Percentiles rank a stretch among this genome's conserved stretches.
Conservation (phyloP, 1,140 invertebrate genomes). For the Caenorhabditis tropicalis region DNA sequence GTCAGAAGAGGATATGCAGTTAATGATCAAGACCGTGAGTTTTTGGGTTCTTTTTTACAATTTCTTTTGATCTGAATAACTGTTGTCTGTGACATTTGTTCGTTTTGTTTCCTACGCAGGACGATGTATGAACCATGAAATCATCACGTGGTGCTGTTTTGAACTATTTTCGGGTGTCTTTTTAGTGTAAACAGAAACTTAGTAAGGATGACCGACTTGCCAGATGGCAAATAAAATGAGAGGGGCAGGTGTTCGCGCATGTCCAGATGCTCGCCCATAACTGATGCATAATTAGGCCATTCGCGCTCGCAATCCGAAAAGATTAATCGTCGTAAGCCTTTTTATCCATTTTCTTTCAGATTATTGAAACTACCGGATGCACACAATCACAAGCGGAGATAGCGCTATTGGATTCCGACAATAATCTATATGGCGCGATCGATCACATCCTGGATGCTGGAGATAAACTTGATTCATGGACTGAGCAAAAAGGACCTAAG, state of each 20-base stretch:
- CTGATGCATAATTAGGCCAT: background rate
- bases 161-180: background rate
- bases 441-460: constrained; percentile 47
- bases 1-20: constrained; percentile 6
- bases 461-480: constrained; percentile 51
- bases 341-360: background rate
- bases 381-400: constrained; percentile 50
- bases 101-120: background rate
- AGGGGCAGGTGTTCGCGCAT: constrained; percentile 11
- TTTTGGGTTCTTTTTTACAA: background rate
- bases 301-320: background rate
- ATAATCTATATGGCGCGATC: constrained; percentile 39
- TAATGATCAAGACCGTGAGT: constrained; percentile 36
- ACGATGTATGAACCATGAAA: background rate
- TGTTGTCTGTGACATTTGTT: background rate
- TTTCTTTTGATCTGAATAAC: background rate
- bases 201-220: background rate
- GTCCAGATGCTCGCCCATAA: background rate
- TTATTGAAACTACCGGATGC: constrained; percentile 54
- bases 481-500: constrained; percentile 51
- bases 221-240: constrained; percentile 23
- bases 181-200: constrained; percentile 15
- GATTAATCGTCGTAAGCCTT: background rate
- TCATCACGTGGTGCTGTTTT: constrained; percentile 1
- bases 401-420: constrained; percentile 50